These are phyloP conservation scores for Xerus rutilus DNA, from an alignment of 2,797 vertebrate species.

Conservation along the genomic window DNA sequence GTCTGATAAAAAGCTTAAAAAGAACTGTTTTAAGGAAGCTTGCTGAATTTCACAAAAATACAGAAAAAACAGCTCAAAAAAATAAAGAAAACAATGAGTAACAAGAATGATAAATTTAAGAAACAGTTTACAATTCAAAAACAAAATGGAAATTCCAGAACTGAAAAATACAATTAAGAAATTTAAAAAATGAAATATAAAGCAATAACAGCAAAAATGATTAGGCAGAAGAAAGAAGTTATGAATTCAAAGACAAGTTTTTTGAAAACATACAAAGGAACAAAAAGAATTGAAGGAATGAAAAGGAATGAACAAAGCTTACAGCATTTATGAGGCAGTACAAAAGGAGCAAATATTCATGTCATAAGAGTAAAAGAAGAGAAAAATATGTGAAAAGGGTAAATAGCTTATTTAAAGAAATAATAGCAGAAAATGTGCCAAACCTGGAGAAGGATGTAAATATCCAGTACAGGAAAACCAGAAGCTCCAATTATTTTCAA, in stretches of 20 bases:
- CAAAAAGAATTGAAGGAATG: neutral
- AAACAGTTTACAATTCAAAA: neutral
- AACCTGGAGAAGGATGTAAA: neutral
- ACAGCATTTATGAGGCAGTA: neutral
- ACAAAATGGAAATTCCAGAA: neutral
- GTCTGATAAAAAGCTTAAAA: neutral
- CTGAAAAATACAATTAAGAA: neutral
- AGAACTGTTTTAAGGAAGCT: neutral
- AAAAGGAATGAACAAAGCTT: too few species aligned
- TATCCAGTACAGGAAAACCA: neutral
- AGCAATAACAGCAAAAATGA: neutral
- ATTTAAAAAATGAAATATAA: neutral
- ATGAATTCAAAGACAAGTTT: neutral
- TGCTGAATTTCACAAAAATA: neutral
- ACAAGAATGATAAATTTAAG: neutral
- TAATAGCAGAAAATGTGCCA: too few species aligned
- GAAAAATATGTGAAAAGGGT: neutral
- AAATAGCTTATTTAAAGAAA: neutral
- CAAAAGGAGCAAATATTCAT: neutral
- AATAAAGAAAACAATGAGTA: neutral
- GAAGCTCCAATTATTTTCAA: neutral
- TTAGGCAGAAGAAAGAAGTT: neutral
- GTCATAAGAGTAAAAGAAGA: neutral
- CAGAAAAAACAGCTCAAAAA: neutral
- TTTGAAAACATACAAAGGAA: neutral